These are phyloP conservation scores for Rhizomys pruinosus DNA, from an alignment of 2,113 vertebrate species.

Conservation along the genomic window DNA sequence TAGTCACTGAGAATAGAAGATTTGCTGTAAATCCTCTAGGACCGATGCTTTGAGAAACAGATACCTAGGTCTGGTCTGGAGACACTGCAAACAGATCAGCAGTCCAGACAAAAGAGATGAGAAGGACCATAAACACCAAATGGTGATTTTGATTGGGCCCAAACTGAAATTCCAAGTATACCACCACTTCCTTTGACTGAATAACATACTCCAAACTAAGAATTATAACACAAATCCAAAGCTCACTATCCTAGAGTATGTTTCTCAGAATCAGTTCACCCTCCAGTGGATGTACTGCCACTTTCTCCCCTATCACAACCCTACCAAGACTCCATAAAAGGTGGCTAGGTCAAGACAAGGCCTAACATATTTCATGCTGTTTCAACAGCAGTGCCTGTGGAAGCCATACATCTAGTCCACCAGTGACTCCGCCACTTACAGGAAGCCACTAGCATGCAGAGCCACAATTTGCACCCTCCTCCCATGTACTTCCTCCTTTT, in stretches of 20 bases:
- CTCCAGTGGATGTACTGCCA: rapidly evolving
- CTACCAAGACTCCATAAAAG: too few species aligned
- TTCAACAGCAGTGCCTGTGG: neutral
- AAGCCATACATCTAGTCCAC: too few species aligned
- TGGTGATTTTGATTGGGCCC: neutral
- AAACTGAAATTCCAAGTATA: constrained; percentile 1
- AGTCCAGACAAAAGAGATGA: neutral
- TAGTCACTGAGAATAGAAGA: neutral
- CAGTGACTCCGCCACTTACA: too few species aligned
- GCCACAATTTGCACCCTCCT: rapidly evolving
- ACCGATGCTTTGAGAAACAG: neutral
- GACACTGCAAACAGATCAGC: neutral
- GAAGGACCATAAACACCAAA: neutral
- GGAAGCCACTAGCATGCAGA: rapidly evolving
- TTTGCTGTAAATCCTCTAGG: neutral
- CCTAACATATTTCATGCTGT: neutral
- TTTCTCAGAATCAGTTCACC: neutral
- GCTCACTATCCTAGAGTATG: neutral
- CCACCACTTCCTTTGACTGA: neutral
- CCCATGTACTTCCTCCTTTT: neutral
- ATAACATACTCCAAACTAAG: neutral
- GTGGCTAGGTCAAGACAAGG: neutral
- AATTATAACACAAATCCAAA: neutral
- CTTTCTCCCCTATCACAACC: rapidly evolving
- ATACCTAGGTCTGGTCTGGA: neutral